Evolutionary conservation across 2,888 invertebrate species (phyloP).

Genomic region (Polyploca ridens): DNA sequence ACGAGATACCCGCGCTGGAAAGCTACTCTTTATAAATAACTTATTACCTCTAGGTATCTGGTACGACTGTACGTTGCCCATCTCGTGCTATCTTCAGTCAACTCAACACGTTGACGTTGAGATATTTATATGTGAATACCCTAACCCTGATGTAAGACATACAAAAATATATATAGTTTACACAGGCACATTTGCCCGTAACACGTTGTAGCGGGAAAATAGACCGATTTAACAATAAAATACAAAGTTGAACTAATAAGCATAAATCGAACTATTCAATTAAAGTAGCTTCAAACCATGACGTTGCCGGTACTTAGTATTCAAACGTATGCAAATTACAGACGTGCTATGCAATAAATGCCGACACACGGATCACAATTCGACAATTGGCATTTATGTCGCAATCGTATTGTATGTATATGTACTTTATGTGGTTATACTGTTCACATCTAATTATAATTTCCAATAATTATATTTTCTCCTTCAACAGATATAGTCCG

Average conservation of each 20-base stretch:
- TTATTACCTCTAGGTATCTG: slow-evolving; percentile 54
- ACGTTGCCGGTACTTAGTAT: slow-evolving; percentile 78
- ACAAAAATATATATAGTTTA: background rate
- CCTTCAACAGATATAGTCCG: too few species aligned
- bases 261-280: slow-evolving; percentile 81
- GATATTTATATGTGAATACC: slow-evolving; percentile 16
- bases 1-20: slow-evolving; percentile 31
- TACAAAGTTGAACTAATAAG: slow-evolving; percentile 66
- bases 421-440: slow-evolving; percentile 12
- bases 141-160: slow-evolving; percentile 7
- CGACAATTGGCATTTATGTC: slow-evolving; percentile 81
- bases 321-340: slow-evolving; percentile 84
- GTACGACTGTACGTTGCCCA: slow-evolving; percentile 44
- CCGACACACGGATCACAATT: slow-evolving; percentile 82
- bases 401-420: slow-evolving; percentile 62
- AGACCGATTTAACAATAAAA: slow-evolving; percentile 44
- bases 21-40: slow-evolving; percentile 69
- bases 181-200: background rate
- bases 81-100: slow-evolving; percentile 36
- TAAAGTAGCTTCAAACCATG: slow-evolving; percentile 78
- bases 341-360: slow-evolving; percentile 84
- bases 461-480: too few species aligned
- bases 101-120: slow-evolving; percentile 29
- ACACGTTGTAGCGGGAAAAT: background rate
- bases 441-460: background rate